A percentile compares a stretch with the other conserved stretches of the same genome.
Evolutionary conservation across 2,797 vertebrate genomes (phyloP).

Genomic region (Silurus lanzhouensis): DNA sequence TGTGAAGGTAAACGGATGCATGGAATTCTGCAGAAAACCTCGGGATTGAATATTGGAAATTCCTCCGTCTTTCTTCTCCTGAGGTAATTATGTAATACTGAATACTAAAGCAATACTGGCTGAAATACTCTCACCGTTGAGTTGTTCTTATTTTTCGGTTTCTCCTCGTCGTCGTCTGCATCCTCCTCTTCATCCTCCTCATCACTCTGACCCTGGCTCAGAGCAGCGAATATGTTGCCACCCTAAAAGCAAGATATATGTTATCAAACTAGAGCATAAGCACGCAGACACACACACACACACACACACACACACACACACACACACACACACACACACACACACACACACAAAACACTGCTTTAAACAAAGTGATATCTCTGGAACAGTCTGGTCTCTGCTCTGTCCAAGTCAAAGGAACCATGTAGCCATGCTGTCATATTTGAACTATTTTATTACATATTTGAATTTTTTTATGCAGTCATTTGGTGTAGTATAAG

Average conservation of each 20-base stretch:
- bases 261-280: constrained; percentile 25
- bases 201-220: constrained; percentile 80
- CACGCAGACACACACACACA: not conserved
- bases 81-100: too few relatives aligned
- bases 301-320: not conserved
- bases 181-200: constrained; percentile 72
- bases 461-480: too few relatives aligned
- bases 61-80: too few relatives aligned
- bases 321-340: not conserved
- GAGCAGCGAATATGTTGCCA: constrained; percentile 85
- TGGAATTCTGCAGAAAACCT: too few relatives aligned
- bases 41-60: too few relatives aligned
- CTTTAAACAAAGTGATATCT: too few relatives aligned
- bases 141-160: constrained; percentile 66
- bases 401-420: too few relatives aligned
- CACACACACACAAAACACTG: not conserved
- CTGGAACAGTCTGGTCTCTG: too few relatives aligned
- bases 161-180: constrained; percentile 37
- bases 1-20: not conserved
- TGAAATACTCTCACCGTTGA: constrained; percentile 66
- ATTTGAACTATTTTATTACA: too few relatives aligned
- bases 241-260: constrained; percentile 65
- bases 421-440: too few relatives aligned
- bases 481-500: not conserved
- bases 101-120: too few relatives aligned